Evolutionary conservation across 2,113 vertebrate genomes (phyloP).

Genomic region (Psephotus haematonotus): DNA sequence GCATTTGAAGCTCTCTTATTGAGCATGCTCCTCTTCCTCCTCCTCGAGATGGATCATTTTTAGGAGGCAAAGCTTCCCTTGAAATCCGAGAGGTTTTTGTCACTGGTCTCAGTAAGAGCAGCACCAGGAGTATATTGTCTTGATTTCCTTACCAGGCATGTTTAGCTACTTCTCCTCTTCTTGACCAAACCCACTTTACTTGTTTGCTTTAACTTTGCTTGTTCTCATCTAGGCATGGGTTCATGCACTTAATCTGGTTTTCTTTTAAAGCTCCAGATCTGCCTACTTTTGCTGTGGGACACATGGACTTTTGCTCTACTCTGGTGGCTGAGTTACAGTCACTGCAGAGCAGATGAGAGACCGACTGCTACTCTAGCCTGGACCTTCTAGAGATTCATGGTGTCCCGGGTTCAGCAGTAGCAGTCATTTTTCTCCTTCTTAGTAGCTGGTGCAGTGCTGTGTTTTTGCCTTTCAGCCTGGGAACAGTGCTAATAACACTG

Average conservation of each 20-base stretch:
- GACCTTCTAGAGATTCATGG: not conserved
- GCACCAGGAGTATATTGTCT: not conserved
- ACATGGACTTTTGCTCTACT: fast-evolving
- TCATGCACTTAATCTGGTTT: not conserved
- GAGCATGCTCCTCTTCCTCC: no score
- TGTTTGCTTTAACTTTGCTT: not conserved
- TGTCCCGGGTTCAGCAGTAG: no score
- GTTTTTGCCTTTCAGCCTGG: no score
- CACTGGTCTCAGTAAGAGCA: not conserved
- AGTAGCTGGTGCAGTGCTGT: no score
- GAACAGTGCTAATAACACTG: no score
- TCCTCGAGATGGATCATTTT: fast-evolving
- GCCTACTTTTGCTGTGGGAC: not conserved
- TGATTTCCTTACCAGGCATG: not conserved
- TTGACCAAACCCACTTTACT: not conserved
- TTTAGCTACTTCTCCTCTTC: not conserved
- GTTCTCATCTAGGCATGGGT: no score
- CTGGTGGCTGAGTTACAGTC: not conserved
- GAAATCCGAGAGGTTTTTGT: not conserved
- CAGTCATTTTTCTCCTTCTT: no score
- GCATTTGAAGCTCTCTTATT: not conserved
- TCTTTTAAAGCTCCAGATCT: fast-evolving
- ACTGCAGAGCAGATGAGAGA: not conserved
- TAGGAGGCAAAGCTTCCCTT: not conserved
- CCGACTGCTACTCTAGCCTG: not conserved